These are phyloP conservation scores for Solea senegalensis DNA, from an alignment of 2,113 vertebrate genomes.

Conservation along the genomic window DNA sequence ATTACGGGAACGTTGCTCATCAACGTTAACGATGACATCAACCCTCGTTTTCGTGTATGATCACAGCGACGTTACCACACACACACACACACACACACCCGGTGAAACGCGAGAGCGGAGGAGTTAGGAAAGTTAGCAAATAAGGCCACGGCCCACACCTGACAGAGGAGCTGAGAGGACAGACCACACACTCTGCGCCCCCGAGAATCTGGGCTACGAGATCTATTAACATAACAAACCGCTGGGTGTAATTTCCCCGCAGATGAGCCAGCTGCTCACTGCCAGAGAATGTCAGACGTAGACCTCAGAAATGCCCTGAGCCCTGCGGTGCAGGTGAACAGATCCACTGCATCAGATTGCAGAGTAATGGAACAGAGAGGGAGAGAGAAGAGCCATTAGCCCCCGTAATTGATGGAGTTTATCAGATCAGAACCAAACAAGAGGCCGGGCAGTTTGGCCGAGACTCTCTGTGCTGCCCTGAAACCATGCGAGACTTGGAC, in stretches of 20 bases:
- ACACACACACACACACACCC: too few species aligned
- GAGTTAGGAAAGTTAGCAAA: conserved; percentile 68
- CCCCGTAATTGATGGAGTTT: conserved; percentile 6
- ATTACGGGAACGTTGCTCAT: conserved; percentile 32
- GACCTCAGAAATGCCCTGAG: conserved; percentile 49
- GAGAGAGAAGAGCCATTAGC: background rate
- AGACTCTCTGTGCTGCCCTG: background rate
- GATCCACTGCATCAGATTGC: conserved; percentile 6
- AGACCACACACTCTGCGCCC: conserved; percentile 75
- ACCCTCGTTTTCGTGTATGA: conserved; percentile 19
- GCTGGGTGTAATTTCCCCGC: conserved; percentile 66
- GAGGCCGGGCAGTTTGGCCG: background rate
- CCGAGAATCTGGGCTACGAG: conserved; percentile 58
- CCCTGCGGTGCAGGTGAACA: conserved; percentile 37
- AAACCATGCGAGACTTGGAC: background rate
- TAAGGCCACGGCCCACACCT: conserved; percentile 60
- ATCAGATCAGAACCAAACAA: background rate
- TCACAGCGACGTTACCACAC: background rate
- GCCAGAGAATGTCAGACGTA: conserved; percentile 65
- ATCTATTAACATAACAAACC: conserved; percentile 77
- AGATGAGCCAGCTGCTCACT: conserved; percentile 65
- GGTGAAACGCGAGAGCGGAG: conserved; percentile 41
- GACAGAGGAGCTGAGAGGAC: conserved; percentile 48
- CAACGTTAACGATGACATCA: background rate
- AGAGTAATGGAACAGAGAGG: conserved; percentile 6